Percentiles rank a stretch among this genome's conserved stretches.
Conservation (phyloP, 2,113 vertebrate genomes). For the Limnothrissa miodon region DNA sequence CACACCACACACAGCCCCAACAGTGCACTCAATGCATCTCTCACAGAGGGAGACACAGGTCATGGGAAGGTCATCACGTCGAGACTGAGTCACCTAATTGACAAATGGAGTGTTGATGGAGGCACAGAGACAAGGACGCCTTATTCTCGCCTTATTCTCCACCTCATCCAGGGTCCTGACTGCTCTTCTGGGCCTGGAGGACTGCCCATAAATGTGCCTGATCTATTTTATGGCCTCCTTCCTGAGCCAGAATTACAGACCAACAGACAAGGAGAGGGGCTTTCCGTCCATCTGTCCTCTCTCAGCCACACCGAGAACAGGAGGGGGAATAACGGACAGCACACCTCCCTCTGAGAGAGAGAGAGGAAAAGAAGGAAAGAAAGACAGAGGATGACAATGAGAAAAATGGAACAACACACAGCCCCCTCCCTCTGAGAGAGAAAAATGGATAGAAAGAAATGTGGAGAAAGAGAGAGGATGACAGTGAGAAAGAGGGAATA, state of each 20-base stretch:
- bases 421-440: no score
- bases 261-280: not conserved
- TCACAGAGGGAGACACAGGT: not conserved
- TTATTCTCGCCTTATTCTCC: not conserved
- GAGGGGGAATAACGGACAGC: no score
- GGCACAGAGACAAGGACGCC: not conserved
- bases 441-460: conserved; percentile 16
- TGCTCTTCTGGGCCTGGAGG: not conserved
- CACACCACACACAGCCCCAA: no score
- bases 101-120: not conserved
- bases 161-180: not conserved
- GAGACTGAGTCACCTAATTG: not conserved
- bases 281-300: not conserved
- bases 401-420: no score
- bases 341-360: not conserved
- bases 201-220: not conserved
- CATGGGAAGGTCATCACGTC: no score
- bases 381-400: not conserved
- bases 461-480: conserved; percentile 19
- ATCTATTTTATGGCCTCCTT: not conserved
- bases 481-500: not conserved
- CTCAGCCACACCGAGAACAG: no score
- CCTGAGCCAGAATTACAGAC: not conserved
- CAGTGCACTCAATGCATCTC: no score
- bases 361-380: conserved; percentile 1